phyloP scores from a whole-genome alignment of 2,888 invertebrate species.

The Caenorhabditis panamensis region DNA sequence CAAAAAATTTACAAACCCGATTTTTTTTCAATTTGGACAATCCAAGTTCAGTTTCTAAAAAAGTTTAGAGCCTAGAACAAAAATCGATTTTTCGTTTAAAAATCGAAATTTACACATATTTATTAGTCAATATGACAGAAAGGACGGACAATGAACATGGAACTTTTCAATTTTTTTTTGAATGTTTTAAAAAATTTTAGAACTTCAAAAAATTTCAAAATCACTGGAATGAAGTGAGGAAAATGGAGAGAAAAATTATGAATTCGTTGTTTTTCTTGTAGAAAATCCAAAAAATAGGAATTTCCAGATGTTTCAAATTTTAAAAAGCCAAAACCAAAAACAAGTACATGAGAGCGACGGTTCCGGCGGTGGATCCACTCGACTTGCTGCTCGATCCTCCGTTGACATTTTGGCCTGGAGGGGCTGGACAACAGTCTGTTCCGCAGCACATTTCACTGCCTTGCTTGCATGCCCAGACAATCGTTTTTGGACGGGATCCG shows the following conservation, averaged over 20 bases:
- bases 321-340: conserved; percentile 23
- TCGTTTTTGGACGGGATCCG: conserved; percentile 76
- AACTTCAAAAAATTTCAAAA: too few relatives aligned
- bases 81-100: conserved; percentile 1
- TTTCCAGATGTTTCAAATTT: background rate
- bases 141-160: conserved; percentile 11
- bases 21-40: too few relatives aligned
- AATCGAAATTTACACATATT: background rate
- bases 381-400: background rate
- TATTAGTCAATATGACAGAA: conserved; percentile 9
- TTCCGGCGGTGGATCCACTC: conserved; percentile 26
- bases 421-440: conserved; percentile 77
- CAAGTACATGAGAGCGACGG: conserved; percentile 54
- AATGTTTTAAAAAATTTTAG: background rate
- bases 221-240: too few relatives aligned
- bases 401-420: conserved; percentile 34
- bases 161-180: background rate
- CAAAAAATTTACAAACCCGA: too few relatives aligned
- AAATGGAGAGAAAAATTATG: too few relatives aligned
- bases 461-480: conserved; percentile 75
- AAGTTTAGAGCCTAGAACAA: background rate
- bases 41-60: too few relatives aligned
- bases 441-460: conserved; percentile 71
- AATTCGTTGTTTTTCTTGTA: too few relatives aligned
- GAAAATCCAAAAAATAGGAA: conserved; percentile 13